Evolutionary conservation across 1,140 invertebrate species (phyloP).

Genomic region (Dendrolimus punctatus): DNA sequence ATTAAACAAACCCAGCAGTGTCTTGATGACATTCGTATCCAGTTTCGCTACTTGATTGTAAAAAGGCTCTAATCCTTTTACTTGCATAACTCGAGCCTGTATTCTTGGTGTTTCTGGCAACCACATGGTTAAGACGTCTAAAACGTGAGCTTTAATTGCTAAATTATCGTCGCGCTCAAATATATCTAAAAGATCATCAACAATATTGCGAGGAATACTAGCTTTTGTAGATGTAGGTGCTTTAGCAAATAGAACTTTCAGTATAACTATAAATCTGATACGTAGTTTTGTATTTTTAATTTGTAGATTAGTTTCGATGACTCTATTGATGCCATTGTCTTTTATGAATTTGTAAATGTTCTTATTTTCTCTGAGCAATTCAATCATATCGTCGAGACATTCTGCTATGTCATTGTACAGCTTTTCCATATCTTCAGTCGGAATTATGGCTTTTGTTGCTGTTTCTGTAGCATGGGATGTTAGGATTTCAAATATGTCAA

Average conservation of each 20-base stretch:
- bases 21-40: constrained; percentile 25
- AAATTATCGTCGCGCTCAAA: constrained; percentile 42
- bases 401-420: constrained; percentile 24
- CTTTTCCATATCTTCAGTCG: constrained; percentile 21
- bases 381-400: constrained; percentile 20
- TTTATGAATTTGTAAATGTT: constrained; percentile 38
- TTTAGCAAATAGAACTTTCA: constrained; percentile 32
- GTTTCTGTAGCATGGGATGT: not conserved
- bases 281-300: constrained; percentile 19
- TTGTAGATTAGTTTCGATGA: constrained; percentile 25
- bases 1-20: constrained; percentile 43
- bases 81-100: constrained; percentile 48
- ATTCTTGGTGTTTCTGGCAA: constrained; percentile 42
- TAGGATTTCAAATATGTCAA: too few species aligned
- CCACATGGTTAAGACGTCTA: constrained; percentile 44
- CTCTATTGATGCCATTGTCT: constrained; percentile 33
- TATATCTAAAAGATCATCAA: constrained; percentile 48
- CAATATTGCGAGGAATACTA: constrained; percentile 25
- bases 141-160: constrained; percentile 31
- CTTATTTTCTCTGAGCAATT: constrained; percentile 18
- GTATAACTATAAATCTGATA: constrained; percentile 22
- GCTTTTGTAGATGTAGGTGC: constrained; percentile 29
- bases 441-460: constrained; percentile 2
- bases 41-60: constrained; percentile 45
- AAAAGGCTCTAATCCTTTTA: constrained; percentile 47